Base-by-base conservation (phyloP, 2,888 invertebrate genomes). In the Tinea trinotella region DNA sequence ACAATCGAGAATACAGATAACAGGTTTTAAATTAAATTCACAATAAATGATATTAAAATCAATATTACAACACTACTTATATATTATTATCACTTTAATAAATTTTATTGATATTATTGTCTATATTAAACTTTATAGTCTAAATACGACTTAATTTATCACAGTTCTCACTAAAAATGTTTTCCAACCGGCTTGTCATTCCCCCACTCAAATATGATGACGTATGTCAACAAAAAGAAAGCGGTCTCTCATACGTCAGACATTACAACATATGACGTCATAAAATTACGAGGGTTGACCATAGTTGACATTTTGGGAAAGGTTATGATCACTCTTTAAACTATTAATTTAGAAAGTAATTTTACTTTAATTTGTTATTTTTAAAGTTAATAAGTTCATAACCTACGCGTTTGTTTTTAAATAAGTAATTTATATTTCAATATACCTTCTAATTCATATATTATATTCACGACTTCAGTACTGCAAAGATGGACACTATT, bases 191-290 rank as follows among this genome's bases (percentile, higher is more conserved):
- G 30, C 30, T 10, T 30, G 30, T 4, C 7, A 30, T 4, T 30
- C 40, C 40, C 40, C 40, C 40, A n/a, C 40, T 40, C 13, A 17
- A 4, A 30, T 30, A 30, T 40, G 1, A 12, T 40, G 40, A 40
- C 40, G 40, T 40, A 17, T 40, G 40, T 12, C 40, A 13, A 40
- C 30, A 30, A n/a, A 40, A 17, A 40, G 40, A 40, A 40, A 40
- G 3, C 13, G 4, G 17, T 15, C n/a, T 36, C 9, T 40, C 9
- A 4, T 2, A 40, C 40, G 40, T 40, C 40, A 40, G n/a, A 36
- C 13, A 40, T 12, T 40, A 17, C 13, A 17, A 6, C 12, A 7
- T 12, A 12, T 40, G 40, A 40, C 40, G 40, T 40, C 40, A 40
- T 40, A 12, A 40, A 30, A 40, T 40, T 40, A 15, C 30, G 7